Conservation (phyloP, 2,888 invertebrate genomes). For the Melanargia galathea region DNA sequence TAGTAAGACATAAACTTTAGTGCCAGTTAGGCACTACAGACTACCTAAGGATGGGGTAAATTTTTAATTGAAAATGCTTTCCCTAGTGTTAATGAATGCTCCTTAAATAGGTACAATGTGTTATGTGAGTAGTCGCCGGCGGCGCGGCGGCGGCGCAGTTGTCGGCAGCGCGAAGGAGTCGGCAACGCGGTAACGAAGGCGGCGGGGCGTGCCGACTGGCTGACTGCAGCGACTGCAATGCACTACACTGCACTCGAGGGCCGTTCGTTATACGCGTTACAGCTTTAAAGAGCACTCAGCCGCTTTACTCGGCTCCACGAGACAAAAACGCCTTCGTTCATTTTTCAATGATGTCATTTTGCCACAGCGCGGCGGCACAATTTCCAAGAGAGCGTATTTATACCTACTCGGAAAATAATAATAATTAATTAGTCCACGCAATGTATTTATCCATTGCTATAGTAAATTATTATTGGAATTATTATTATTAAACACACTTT, state of each 20-base stretch:
- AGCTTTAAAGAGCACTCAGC: constrained; percentile 71
- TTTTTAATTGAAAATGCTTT: too few species aligned
- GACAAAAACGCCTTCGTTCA: constrained; percentile 68
- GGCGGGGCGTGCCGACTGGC: constrained; percentile 63
- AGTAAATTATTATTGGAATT: background rate
- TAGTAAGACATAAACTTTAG: too few species aligned
- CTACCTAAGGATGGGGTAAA: too few species aligned
- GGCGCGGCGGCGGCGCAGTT: constrained; percentile 1
- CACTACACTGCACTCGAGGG: constrained; percentile 62
- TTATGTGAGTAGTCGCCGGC: constrained; percentile 11
- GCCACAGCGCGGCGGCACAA: constrained; percentile 42
- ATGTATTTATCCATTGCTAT: background rate
- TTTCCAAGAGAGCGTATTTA: constrained; percentile 20
- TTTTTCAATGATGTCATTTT: constrained; percentile 67
- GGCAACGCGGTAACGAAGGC: constrained; percentile 45
- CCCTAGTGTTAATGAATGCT: background rate
- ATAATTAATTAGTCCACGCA: constrained; percentile 11
- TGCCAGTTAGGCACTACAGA: too few species aligned
- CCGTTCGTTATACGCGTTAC: constrained; percentile 75
- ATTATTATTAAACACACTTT: background rate
- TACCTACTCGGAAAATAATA: constrained; percentile 14
- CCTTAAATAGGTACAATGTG: background rate
- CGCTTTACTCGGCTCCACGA: constrained; percentile 69
- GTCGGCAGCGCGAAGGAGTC: constrained; percentile 20
- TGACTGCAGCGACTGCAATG: constrained; percentile 48